phyloP scores from a whole-genome alignment of 2,113 vertebrate genomes.

The Phyllostomus hastatus region DNA sequence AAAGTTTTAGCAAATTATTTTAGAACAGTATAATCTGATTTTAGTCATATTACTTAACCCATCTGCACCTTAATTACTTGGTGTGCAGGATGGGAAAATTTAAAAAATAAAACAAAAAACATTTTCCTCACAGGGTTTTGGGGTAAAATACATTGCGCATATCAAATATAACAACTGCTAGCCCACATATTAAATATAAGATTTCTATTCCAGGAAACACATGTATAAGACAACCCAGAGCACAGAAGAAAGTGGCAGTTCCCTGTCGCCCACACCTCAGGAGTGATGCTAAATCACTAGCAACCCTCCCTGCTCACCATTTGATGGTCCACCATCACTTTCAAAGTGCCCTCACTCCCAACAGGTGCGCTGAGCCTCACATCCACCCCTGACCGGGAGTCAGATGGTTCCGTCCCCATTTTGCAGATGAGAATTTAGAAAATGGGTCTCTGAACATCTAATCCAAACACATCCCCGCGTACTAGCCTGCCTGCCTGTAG shows the following conservation, averaged over 20 bases:
- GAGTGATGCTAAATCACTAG: not conserved
- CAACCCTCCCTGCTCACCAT: fast-evolving
- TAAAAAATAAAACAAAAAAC: not conserved
- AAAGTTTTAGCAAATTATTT: not conserved
- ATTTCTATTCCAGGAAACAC: not conserved
- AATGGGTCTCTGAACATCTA: not conserved
- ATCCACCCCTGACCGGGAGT: too few species aligned
- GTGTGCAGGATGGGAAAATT: not conserved
- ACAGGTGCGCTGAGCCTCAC: not conserved
- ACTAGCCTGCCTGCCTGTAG: not conserved
- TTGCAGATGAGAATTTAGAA: not conserved
- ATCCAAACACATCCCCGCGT: not conserved
- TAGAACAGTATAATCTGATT: not conserved
- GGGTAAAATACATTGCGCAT: not conserved
- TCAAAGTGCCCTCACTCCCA: not conserved
- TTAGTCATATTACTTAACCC: not conserved
- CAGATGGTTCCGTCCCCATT: not conserved
- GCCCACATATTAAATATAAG: not conserved
- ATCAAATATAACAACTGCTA: not conserved
- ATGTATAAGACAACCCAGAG: not conserved
- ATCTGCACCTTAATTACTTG: not conserved
- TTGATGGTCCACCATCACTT: fast-evolving
- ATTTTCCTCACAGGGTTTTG: not conserved
- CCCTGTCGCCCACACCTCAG: not conserved
- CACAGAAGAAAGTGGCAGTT: not conserved